Evolutionary conservation across 2,888 invertebrate genomes (phyloP).

Genomic region (Caenorhabditis sp.): DNA sequence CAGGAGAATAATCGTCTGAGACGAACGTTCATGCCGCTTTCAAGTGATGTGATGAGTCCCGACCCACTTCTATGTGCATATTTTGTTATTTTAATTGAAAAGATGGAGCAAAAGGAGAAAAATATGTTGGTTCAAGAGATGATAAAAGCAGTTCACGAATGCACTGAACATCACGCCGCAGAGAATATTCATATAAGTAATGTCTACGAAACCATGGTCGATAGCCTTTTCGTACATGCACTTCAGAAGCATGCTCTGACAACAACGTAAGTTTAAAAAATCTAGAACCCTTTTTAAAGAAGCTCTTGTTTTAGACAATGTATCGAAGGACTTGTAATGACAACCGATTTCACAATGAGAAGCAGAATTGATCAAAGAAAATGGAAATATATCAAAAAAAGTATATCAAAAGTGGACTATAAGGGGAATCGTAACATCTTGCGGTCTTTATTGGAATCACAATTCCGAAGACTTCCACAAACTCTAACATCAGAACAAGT

Average conservation of each 20-base stretch:
- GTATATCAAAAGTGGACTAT: slow-evolving; percentile 40
- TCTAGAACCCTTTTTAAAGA: neutral
- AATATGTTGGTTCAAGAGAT: slow-evolving; percentile 23
- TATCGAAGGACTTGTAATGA: slow-evolving; percentile 37
- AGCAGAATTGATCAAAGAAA: slow-evolving; percentile 27
- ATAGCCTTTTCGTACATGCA: slow-evolving; percentile 18
- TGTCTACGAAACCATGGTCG: slow-evolving; percentile 27
- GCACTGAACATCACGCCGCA: slow-evolving; percentile 16
- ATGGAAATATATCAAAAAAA: slow-evolving; percentile 33
- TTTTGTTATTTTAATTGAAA: slow-evolving; percentile 1
- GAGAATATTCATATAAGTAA: slow-evolving; percentile 19
- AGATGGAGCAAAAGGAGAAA: slow-evolving; percentile 22
- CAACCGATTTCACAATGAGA: slow-evolving; percentile 42
- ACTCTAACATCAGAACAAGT: slow-evolving; percentile 32
- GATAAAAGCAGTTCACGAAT: slow-evolving; percentile 26
- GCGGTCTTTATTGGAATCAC: slow-evolving; percentile 27
- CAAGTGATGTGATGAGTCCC: neutral
- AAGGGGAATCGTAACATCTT: slow-evolving; percentile 41
- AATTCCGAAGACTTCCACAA: slow-evolving; percentile 20
- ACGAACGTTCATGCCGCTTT: neutral
- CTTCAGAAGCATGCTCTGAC: neutral
- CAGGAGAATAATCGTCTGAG: slow-evolving; percentile 4
- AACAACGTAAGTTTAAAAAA: neutral
- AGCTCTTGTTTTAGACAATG: slow-evolving; percentile 10
- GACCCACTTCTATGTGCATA: slow-evolving; percentile 3